Base-by-base conservation (phyloP, 2,888 invertebrate species). In the Ischnura elegans region DNA sequence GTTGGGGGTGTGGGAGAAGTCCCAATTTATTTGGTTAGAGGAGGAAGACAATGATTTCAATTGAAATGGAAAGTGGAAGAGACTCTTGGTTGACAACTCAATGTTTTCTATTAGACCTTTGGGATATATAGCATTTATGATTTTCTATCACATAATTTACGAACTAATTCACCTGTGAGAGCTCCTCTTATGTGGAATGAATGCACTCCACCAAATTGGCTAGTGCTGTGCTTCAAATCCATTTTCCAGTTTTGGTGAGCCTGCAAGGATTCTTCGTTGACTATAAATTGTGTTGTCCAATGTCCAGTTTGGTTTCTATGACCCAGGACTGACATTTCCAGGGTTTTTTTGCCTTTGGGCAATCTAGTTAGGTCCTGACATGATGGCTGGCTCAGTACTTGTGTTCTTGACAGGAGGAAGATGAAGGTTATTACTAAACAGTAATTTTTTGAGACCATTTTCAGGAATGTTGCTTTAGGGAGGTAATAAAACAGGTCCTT, bases 301-400 rank as follows among this genome's bases (percentile, higher is more conserved):
- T 87, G 87, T n/a, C 87, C 87, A 47, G 29, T 87, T 51, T 87
- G 87, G 47, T 87, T 87, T 87, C 29, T 87, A 3, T 36, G 29
- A 6, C 36, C 47, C 36, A 51, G 29, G 29, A 87, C 36, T 6
- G 87, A 87, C 16, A 87, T 13, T 36, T 87, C 87, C 6, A 87
- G 10, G 4, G 46, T 87, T n/a, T 51, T 46, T 51, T 87, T 87
- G 2, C 5, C 42, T 85, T 29, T 21, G 0, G 87, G 16, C 51
- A 87, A 51, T 29, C 29, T 29, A 47, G n/a, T 13, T 51, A 45
- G 46, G 0, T 87, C 87, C 29, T 29, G 46, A 21, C 87, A 87
- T n/a, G 29, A 61, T 61, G 61, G 61, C n/a, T 61, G 61, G 25
- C 61, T n/a, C 25, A 61, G 8, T 16, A n/a, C 2, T 25, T 61